Conservation (phyloP, 2,888 invertebrate genomes). For the Rugalucina vietnamica region DNA sequence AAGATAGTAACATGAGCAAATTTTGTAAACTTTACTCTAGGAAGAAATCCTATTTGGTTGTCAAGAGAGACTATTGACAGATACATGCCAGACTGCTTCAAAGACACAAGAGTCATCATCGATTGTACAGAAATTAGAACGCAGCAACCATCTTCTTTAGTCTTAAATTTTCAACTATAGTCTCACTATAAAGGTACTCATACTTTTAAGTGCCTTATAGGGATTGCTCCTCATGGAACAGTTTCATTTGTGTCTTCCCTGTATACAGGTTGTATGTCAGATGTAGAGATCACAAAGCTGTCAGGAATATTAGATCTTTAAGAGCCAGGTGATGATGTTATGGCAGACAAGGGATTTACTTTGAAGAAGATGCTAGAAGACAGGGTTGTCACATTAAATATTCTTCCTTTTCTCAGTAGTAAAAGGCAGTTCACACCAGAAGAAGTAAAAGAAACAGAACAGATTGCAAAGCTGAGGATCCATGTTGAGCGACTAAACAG, state of each 20-base stretch:
- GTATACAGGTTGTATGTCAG: too few species aligned
- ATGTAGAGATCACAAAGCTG: conserved; percentile 25
- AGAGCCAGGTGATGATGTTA: conserved; percentile 41
- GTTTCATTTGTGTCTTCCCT: conserved; percentile 46
- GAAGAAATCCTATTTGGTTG: conserved; percentile 24
- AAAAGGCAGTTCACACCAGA: conserved; percentile 38
- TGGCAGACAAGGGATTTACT: too few species aligned
- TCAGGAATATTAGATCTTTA: conserved; percentile 40
- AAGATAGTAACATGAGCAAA: conserved; percentile 44
- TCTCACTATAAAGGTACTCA: conserved; percentile 50
- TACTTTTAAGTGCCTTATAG: conserved; percentile 46
- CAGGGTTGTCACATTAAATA: background rate
- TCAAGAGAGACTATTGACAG: conserved; percentile 11
- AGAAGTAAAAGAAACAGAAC: conserved; percentile 35
- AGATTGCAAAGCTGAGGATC: conserved; percentile 37
- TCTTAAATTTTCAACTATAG: conserved; percentile 45
- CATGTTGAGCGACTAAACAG: conserved; percentile 43
- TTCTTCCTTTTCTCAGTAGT: conserved; percentile 30
- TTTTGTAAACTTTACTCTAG: conserved; percentile 30
- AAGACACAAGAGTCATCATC: conserved; percentile 37
- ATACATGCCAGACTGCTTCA: conserved; percentile 36
- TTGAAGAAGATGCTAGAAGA: background rate
- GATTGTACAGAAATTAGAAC: too few species aligned
- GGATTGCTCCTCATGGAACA: conserved; percentile 41
- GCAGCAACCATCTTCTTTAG: too few species aligned